Base-by-base conservation (phyloP, 1,140 invertebrate species). In the Eulimnadia texana region DNA sequence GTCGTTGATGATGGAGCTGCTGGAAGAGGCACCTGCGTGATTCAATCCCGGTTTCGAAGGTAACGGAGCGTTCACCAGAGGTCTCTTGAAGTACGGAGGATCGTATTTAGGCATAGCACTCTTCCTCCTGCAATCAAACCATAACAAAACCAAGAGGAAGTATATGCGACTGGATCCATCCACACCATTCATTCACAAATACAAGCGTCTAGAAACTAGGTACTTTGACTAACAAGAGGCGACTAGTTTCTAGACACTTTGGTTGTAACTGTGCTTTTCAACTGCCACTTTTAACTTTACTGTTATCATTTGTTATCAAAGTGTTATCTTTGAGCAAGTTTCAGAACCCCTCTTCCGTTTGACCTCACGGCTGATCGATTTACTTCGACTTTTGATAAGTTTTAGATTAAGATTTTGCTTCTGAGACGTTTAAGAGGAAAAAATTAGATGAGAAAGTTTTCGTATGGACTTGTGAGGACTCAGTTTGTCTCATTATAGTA, bases 21-120 rank as follows among this genome's bases (percentile, higher is more conserved):
- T 66, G 61, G 19, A 66, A 9, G 20, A 27, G 20, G 56, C 33
- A 19, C n/a, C 28, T 24, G 25, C 33, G 24, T 22, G 60, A 50
- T 51, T 50, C n/a, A 11, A 27, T 27, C 22, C 24, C 42, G 29
- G 64, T 63, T 65, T 67, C 10, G 58, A 60, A 25, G 64, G 63
- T 27, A 65, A 63, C 50, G 71, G 53, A 62, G 66, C 62, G 75
- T 88, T 89, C 56, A 80, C 79, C 63, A 83, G 80, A 23, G 85
- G 84, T 70, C 88, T 87, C 78, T 89, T 90, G 67, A 81, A 79
- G 76, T 89, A 90, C 33, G 87, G 85, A 63, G 84, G 82, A 72
- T 91, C 87, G 73, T 86, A 88, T 72, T 89, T 90, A 68, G 85
- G 84, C 72, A 88, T 79, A 62, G 86, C 87, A 69, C 85, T 89